Evolutionary conservation across 1,140 invertebrate species (phyloP).

Genomic region (Drosophila pectinifera): DNA sequence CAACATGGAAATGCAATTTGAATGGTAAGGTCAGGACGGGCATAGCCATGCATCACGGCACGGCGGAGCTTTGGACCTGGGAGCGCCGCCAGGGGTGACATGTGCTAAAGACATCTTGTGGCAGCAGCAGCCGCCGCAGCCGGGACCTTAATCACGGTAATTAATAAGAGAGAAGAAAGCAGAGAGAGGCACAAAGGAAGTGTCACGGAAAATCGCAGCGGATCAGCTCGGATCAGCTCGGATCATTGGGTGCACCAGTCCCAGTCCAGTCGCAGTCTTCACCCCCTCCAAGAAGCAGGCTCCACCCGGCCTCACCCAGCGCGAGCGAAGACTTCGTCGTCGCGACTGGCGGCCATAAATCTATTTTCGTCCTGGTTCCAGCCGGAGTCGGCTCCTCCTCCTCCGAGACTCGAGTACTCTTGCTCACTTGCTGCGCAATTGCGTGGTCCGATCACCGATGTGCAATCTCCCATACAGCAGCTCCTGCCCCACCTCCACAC

Average conservation of each 20-base stretch:
- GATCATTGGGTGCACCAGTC: slow-evolving; percentile 7
- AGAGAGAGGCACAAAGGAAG: slow-evolving; percentile 58
- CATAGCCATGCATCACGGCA: slow-evolving; percentile 55
- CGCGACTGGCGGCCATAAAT: slow-evolving; percentile 75
- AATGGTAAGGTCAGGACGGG: slow-evolving; percentile 71
- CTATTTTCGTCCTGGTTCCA: slow-evolving; percentile 75
- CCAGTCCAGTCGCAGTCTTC: slow-evolving; percentile 5
- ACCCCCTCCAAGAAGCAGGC: slow-evolving; percentile 14
- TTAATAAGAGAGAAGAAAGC: slow-evolving; percentile 63
- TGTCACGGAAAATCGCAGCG: slow-evolving; percentile 33
- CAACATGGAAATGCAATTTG: slow-evolving; percentile 78
- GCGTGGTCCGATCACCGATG: slow-evolving; percentile 25
- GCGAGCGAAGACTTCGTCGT: slow-evolving; percentile 40
- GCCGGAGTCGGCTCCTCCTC: slow-evolving; percentile 16
- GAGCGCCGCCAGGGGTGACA: slow-evolving; percentile 53
- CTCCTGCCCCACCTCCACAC: slow-evolving; percentile 19
- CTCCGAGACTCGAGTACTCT: slow-evolving; percentile 16
- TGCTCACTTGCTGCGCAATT: slow-evolving; percentile 74
- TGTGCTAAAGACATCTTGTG: slow-evolving; percentile 73
- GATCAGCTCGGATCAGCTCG: slow-evolving; percentile 31
- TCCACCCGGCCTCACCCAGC: slow-evolving; percentile 57
- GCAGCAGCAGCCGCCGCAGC: slow-evolving; percentile 37
- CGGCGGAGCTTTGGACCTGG: slow-evolving; percentile 48
- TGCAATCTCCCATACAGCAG: slow-evolving; percentile 13
- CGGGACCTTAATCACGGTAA: slow-evolving; percentile 72